Conservation (phyloP, 1,140 invertebrate genomes). For the Listronotus oregonensis region DNA sequence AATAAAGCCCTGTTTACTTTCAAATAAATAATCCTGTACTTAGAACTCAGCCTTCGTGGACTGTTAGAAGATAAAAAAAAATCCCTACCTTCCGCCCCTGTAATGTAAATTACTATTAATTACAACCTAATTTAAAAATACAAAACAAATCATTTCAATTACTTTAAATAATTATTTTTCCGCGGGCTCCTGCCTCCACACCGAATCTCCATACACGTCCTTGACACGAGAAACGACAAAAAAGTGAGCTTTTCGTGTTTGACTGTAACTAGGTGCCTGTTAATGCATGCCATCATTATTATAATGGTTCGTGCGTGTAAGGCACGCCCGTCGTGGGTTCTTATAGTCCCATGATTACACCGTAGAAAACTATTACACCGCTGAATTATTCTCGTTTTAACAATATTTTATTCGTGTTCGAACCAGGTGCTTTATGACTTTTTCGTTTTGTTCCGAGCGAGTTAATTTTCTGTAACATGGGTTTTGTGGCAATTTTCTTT, state of each 20-base stretch:
- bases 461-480: too few relatives aligned
- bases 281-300: constrained; percentile 4
- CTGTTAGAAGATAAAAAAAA: too few relatives aligned
- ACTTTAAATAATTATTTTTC: not conserved
- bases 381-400: not conserved
- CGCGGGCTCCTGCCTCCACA: not conserved
- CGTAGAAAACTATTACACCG: constrained; percentile 3
- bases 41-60: too few relatives aligned
- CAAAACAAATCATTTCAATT: too few relatives aligned
- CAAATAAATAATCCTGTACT: too few relatives aligned
- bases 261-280: constrained; percentile 1
- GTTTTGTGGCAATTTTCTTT: too few relatives aligned
- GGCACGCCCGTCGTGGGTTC: not conserved
- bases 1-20: too few relatives aligned
- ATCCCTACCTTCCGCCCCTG: too few relatives aligned
- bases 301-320: constrained; percentile 6
- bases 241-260: constrained; percentile 2
- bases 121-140: too few relatives aligned
- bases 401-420: not conserved
- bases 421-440: too few relatives aligned
- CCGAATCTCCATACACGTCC: not conserved
- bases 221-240: not conserved
- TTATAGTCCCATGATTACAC: constrained; percentile 5
- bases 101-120: too few relatives aligned
- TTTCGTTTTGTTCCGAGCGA: too few relatives aligned